Evolutionary conservation across 2,113 vertebrate genomes (phyloP).

Genomic region (Myxocyprinus asiaticus): DNA sequence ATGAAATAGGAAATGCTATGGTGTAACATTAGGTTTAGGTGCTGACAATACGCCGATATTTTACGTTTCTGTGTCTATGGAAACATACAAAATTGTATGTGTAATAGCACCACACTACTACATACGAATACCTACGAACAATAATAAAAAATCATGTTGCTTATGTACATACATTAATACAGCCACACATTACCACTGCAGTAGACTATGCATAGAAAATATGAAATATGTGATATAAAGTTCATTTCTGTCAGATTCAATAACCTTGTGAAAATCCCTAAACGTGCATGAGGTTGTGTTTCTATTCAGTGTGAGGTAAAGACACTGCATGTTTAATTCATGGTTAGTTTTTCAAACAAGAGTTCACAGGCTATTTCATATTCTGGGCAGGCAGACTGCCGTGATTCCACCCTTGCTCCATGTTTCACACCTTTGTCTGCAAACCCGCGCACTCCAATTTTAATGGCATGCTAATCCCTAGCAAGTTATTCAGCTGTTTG

Average conservation of each 20-base stretch:
- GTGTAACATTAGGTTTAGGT: too few species aligned
- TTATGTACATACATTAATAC: not conserved
- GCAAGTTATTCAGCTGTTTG: conserved; percentile 64
- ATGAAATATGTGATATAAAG: not conserved
- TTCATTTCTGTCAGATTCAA: conserved; percentile 11
- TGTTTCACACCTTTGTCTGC: conserved; percentile 60
- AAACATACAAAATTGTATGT: too few species aligned
- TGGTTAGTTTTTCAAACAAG: conserved; percentile 14
- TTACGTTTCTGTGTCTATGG: too few species aligned
- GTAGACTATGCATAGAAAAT: not conserved
- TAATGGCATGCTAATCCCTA: conserved; percentile 74
- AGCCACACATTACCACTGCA: not conserved
- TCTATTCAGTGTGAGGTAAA: conserved; percentile 27
- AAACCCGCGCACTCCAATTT: conserved; percentile 34
- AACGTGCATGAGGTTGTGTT: conserved; percentile 2
- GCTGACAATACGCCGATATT: too few species aligned
- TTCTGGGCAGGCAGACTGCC: conserved; percentile 43
- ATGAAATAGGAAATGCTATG: too few species aligned
- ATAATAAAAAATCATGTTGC: too few species aligned
- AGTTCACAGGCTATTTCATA: conserved; percentile 44
- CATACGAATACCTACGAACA: too few species aligned
- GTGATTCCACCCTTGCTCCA: conserved; percentile 41
- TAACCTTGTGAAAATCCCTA: not conserved
- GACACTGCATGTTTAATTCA: conserved; percentile 49
- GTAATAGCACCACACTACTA: too few species aligned